A percentile compares a stretch with the other conserved stretches of the same genome.
phyloP scores from a whole-genome alignment of 1,140 invertebrate species.

The Papilio xuthus region DNA sequence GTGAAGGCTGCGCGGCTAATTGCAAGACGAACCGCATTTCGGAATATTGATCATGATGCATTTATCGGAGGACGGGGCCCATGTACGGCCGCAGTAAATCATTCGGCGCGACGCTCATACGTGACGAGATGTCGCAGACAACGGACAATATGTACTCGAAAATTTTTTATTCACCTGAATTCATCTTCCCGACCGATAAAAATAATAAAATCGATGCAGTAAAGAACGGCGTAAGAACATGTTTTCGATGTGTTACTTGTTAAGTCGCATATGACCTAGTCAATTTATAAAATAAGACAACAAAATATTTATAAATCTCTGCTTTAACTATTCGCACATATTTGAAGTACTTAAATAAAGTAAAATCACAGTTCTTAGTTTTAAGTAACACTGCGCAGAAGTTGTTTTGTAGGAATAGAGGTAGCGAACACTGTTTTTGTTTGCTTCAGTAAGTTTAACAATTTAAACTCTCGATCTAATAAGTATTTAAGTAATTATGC shows the following conservation, averaged over 20 bases:
- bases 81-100: conserved; percentile 78
- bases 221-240: conserved; percentile 15
- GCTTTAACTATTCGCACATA: neutral
- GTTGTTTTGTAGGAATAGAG: neutral
- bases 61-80: conserved; percentile 77
- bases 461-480: neutral
- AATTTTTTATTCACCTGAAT: conserved; percentile 72
- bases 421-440: neutral
- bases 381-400: neutral
- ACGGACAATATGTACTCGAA: conserved; percentile 74
- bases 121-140: conserved; percentile 75
- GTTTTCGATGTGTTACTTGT: neutral
- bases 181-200: conserved; percentile 57
- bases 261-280: neutral
- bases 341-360: neutral
- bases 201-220: conserved; percentile 14
- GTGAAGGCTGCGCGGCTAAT: conserved; percentile 77
- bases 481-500: neutral
- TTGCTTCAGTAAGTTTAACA: neutral
- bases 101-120: conserved; percentile 69
- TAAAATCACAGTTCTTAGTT: neutral
- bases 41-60: conserved; percentile 80
- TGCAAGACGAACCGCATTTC: conserved; percentile 77
- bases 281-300: neutral
- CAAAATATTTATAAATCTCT: neutral